These are phyloP conservation scores for Notodonta dromedarius DNA, from an alignment of 2,888 invertebrate species.

Conservation along the genomic window DNA sequence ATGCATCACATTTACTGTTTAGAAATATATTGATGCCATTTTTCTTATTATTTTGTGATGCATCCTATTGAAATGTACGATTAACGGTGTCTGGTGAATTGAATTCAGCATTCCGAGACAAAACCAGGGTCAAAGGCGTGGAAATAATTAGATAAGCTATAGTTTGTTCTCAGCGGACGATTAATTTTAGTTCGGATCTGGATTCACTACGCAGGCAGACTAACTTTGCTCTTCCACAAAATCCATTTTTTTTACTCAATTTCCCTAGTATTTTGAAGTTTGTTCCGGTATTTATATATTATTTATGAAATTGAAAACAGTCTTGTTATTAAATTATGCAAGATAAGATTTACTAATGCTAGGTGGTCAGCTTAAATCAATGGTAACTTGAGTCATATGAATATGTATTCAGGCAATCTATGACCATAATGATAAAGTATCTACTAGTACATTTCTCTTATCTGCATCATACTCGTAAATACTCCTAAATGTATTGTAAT, in stretches of 20 bases:
- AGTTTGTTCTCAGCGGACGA: constrained; percentile 65
- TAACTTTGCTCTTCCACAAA: constrained; percentile 54
- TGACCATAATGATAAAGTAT: too few species aligned
- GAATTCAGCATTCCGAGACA: constrained; percentile 62
- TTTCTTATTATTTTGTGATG: constrained; percentile 28
- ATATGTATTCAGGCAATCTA: too few species aligned
- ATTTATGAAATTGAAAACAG: too few species aligned
- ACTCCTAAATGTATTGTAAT: too few species aligned
- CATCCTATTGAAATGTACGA: constrained; percentile 50
- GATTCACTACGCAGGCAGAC: constrained; percentile 54
- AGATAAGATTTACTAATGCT: too few species aligned
- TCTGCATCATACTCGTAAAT: not conserved
- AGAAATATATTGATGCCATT: constrained; percentile 19
- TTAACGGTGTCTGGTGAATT: constrained; percentile 57
- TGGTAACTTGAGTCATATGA: too few species aligned
- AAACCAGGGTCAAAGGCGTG: constrained; percentile 65
- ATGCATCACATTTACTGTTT: not conserved
- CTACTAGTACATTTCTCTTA: not conserved
- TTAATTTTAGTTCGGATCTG: constrained; percentile 71
- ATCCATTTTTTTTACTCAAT: not conserved
- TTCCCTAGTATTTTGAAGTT: too few species aligned
- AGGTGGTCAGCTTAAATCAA: too few species aligned
- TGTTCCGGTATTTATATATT: too few species aligned
- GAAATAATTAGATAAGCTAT: constrained; percentile 73
- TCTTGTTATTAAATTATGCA: too few species aligned